Evolutionary conservation across 2,888 invertebrate species (phyloP).

Genomic region (Aspidiotus rigidus): DNA sequence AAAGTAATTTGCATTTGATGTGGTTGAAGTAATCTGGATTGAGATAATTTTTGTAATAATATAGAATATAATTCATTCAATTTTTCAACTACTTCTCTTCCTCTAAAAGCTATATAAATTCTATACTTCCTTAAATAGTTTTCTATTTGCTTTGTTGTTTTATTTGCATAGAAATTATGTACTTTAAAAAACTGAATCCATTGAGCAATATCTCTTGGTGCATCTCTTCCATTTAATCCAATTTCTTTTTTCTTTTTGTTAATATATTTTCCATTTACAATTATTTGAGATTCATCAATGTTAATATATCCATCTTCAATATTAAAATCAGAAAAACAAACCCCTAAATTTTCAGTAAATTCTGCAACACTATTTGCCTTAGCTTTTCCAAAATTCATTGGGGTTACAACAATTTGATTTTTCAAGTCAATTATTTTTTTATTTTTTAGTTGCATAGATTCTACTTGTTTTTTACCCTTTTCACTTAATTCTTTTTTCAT

Average conservation of each 20-base stretch:
- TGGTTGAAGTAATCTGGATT: no score
- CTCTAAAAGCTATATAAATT: no score
- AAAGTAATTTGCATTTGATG: no score
- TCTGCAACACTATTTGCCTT: slow-evolving; percentile 1
- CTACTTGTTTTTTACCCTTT: slow-evolving; percentile 1
- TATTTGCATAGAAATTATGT: no score
- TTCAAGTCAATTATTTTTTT: slow-evolving; percentile 1
- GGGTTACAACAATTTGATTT: slow-evolving; percentile 4
- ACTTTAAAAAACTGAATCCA: no score
- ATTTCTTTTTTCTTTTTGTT: background rate
- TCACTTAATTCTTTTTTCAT: slow-evolving; percentile 4
- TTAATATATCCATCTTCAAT: slow-evolving; percentile 4
- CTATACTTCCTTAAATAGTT: no score
- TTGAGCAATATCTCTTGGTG: background rate
- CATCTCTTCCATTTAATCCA: background rate
- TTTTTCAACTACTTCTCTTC: no score
- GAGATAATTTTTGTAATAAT: no score
- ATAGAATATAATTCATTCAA: no score
- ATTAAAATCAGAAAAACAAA: slow-evolving; percentile 1
- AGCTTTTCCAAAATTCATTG: slow-evolving; percentile 2
- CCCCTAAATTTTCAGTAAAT: background rate
- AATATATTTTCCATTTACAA: slow-evolving; percentile 4
- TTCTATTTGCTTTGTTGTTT: no score
- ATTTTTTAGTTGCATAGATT: slow-evolving; percentile 1
- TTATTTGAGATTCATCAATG: slow-evolving; percentile 4